A percentile compares a stretch with the other conserved stretches of the same genome.
phyloP scores from a whole-genome alignment of 1,140 invertebrate genomes.

The Drosophila hydei region DNA sequence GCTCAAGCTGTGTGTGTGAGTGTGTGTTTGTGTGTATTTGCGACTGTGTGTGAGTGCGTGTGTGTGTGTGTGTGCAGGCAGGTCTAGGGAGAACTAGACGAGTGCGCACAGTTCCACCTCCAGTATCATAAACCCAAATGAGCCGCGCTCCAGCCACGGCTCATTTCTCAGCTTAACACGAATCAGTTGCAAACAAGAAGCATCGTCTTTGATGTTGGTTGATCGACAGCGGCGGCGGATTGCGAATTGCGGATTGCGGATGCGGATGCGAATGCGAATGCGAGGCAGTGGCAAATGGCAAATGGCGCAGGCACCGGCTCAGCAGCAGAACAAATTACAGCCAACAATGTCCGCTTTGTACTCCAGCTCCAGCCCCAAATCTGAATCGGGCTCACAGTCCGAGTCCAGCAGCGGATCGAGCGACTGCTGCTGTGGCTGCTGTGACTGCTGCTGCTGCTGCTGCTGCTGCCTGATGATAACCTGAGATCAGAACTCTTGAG shows the following conservation, averaged over 20 bases:
- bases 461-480: constrained; percentile 73
- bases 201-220: constrained; percentile 75
- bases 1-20: constrained; percentile 4
- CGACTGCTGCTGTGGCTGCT: constrained; percentile 24
- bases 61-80: constrained; percentile 4
- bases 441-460: constrained; percentile 45
- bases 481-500: constrained; percentile 84
- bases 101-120: constrained; percentile 33
- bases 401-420: constrained; percentile 38
- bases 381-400: constrained; percentile 60
- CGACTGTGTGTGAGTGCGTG: background rate
- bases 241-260: constrained; percentile 40
- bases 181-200: constrained; percentile 84
- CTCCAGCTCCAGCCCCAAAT: constrained; percentile 60
- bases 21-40: background rate
- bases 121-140: constrained; percentile 84
- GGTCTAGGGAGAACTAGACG: constrained; percentile 25
- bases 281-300: constrained; percentile 25
- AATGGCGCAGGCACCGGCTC: constrained; percentile 39
- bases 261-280: constrained; percentile 18
- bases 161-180: constrained; percentile 83
- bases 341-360: constrained; percentile 71
- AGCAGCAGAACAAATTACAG: constrained; percentile 74
- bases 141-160: constrained; percentile 51
- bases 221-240: constrained; percentile 70